phyloP scores from a whole-genome alignment of 2,888 invertebrate genomes.

The Tetranychus piercei region DNA sequence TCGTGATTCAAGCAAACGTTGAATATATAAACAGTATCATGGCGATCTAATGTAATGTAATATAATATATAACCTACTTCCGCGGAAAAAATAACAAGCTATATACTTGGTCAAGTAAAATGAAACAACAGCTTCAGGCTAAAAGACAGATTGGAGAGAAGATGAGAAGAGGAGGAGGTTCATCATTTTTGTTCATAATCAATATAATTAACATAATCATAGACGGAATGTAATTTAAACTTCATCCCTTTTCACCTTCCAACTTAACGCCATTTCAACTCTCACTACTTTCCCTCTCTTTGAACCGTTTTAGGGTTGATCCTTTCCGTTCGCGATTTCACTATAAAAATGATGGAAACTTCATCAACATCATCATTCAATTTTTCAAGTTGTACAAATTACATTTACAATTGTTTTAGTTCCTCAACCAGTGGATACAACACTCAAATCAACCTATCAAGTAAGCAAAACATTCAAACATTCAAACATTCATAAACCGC shows the following conservation, averaged over 20 bases:
- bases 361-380: background rate
- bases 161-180: background rate
- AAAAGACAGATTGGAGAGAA: background rate
- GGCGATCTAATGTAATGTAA: background rate
- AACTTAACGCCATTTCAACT: background rate
- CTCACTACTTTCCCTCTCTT: background rate
- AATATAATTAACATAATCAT: background rate
- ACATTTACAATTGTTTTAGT: background rate
- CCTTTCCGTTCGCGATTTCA: background rate
- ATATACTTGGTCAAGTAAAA: background rate
- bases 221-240: no score
- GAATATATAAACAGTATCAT: slow-evolving; percentile 1
- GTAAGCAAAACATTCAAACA: background rate
- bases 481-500: no score
- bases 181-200: background rate
- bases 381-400: background rate
- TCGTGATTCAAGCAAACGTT: background rate
- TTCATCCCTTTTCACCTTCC: background rate
- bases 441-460: background rate
- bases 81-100: background rate
- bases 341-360: background rate
- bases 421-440: background rate
- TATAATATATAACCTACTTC: background rate
- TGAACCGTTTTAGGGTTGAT: background rate
- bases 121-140: background rate